phyloP scores from a whole-genome alignment of 2,113 vertebrate species.

The Himantopus leucocephalus region DNA sequence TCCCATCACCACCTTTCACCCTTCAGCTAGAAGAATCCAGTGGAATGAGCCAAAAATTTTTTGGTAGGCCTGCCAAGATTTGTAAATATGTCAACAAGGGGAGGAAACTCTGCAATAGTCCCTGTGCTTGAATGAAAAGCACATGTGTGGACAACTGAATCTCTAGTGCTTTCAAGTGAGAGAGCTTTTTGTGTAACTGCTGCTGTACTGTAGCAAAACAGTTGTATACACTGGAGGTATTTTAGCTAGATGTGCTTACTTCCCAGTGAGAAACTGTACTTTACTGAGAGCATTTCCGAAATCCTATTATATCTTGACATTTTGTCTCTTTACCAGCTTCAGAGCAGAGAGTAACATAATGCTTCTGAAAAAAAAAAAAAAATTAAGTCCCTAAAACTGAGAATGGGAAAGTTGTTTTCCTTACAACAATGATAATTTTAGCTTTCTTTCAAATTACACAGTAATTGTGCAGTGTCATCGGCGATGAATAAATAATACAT shows the following conservation, averaged over 20 bases:
- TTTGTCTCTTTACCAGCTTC: not conserved
- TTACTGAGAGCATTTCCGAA: not conserved
- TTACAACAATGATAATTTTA: not conserved
- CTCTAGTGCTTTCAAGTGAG: not conserved
- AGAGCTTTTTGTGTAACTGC: not conserved
- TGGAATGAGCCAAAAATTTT: not conserved
- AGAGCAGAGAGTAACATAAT: not conserved
- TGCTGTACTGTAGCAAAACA: not conserved
- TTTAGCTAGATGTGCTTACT: not conserved
- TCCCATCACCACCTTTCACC: not conserved
- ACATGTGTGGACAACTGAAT: not conserved
- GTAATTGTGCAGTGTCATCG: not conserved
- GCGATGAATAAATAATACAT: not conserved
- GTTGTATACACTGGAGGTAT: not conserved
- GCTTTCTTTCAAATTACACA: not conserved
- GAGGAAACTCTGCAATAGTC: not conserved
- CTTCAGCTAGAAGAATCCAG: not conserved
- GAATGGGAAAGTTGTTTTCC: not conserved
- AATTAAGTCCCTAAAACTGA: not conserved
- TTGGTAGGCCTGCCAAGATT: constrained; percentile 15
- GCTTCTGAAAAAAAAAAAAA: not conserved
- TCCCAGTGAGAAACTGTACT: not conserved
- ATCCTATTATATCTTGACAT: not conserved
- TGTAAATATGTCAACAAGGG: constrained; percentile 16
- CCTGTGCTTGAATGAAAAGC: not conserved